Base-by-base conservation (phyloP, 2,888 invertebrate genomes). In the Tillus elongatus region DNA sequence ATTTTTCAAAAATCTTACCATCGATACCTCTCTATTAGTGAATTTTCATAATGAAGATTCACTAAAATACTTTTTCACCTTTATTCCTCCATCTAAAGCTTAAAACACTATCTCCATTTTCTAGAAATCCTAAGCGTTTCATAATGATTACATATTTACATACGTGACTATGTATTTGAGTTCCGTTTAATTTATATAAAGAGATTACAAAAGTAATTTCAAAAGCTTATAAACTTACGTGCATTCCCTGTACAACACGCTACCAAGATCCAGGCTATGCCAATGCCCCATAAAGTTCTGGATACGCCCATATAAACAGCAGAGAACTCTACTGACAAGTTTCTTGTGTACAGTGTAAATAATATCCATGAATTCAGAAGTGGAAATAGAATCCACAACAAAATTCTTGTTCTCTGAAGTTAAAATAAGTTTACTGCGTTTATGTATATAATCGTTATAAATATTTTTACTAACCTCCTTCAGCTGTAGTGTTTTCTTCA, bases 201-300 rank as follows among this genome's bases (percentile, higher is more conserved):
- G n/a, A 15, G 9, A 29, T 35, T 36, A 12, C 14, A 3, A 15
- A 15, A 12, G n/a, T 15, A 15, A 31, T 8, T 13, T 28, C 30
- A n/a, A 10, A 12, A 29, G 16, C 13, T 6, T 30, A 19, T 26
- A 13, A 19, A 40, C 45, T 57, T 54, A 70, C 71, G 66, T 42
- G 63, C 72, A 35, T 75, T 65, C 2, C 71, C 70, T 1, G 71
- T 71, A 15, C 64, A 64, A 47, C 75, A 75, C 29, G 74, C 73
- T 9, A 73, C 57, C 15, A 74, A 57, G 45, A 74, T 54, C 75
- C 76, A 77, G 26, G 70, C 69, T 3, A 75, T 52, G 3, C 73
- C 69, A 13, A 72, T 39, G 2, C 70, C 72, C 69, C 75, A 75
- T 11, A 66, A 54, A 1, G 72, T 62, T 29, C 74, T 66, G 2